Percentiles rank a stretch among this genome's conserved stretches.
These are phyloP conservation scores for Pocota personata DNA, from an alignment of 2,888 invertebrate species.

Conservation along the genomic window DNA sequence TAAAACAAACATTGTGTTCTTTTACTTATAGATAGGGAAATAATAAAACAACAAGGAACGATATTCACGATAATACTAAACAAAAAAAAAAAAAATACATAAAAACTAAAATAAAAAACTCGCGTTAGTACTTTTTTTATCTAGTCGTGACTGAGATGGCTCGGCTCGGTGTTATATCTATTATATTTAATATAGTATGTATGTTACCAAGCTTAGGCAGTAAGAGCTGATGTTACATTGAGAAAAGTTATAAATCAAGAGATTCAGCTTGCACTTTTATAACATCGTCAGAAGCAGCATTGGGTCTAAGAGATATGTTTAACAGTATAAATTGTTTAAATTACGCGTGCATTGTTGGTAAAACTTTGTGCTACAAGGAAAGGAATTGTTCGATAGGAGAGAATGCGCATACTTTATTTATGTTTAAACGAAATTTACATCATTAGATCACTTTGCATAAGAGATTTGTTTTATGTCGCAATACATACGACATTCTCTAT, in stretches of 20 bases:
- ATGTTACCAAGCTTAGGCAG: constrained; percentile 32
- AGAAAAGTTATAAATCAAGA: constrained; percentile 23
- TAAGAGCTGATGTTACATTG: constrained; percentile 1
- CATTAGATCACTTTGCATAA: not conserved
- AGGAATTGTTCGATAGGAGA: not conserved
- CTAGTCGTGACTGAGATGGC: not conserved
- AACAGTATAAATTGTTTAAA: not conserved
- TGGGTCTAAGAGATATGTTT: constrained; percentile 23
- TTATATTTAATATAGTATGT: not conserved
- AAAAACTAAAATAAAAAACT: constrained; percentile 6
- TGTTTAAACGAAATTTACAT: not conserved
- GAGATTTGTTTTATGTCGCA: too few relatives aligned
- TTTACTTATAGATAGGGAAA: constrained; percentile 21
- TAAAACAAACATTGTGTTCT: constrained; percentile 31
- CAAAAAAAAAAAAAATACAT: not conserved
- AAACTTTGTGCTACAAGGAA: constrained; percentile 46
- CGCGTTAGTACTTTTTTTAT: constrained; percentile 7
- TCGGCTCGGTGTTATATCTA: not conserved
- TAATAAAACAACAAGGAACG: constrained; percentile 36
- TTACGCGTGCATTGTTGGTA: constrained; percentile 5
- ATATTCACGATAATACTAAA: constrained; percentile 49
- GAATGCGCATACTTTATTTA: not conserved
- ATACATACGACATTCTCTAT: not conserved
- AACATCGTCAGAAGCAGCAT: not conserved
- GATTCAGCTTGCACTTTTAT: constrained; percentile 12